Evolutionary conservation across 1,140 invertebrate genomes (phyloP).

Genomic region (Chrysopa pallens): DNA sequence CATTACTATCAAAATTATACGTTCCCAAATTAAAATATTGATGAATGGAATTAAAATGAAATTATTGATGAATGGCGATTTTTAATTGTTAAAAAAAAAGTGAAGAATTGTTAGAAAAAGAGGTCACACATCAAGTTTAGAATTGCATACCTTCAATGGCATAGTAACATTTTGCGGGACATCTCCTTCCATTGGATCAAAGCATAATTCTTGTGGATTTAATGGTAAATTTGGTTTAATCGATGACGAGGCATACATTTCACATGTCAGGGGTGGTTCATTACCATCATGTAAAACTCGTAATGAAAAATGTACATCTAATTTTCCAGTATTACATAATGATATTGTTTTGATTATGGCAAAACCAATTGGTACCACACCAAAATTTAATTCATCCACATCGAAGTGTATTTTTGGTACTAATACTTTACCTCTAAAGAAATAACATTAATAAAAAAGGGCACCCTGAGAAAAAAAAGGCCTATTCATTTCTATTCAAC

Average conservation of each 20-base stretch:
- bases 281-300: slow-evolving; percentile 17
- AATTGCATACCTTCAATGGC: slow-evolving; percentile 16
- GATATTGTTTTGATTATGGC: slow-evolving; percentile 2
- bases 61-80: no score
- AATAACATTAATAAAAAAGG: background rate
- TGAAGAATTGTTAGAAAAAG: no score
- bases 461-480: no score
- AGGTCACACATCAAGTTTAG: no score
- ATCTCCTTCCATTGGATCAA: slow-evolving; percentile 13
- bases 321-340: slow-evolving; percentile 8
- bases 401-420: slow-evolving; percentile 24
- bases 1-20: no score
- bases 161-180: slow-evolving; percentile 11
- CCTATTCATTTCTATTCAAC: no score
- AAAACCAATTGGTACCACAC: slow-evolving; percentile 19
- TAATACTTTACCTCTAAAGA: slow-evolving; percentile 22
- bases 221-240: slow-evolving; percentile 11
- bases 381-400: slow-evolving; percentile 19
- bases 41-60: no score
- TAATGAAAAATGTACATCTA: slow-evolving; percentile 7
- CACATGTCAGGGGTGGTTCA: slow-evolving; percentile 12
- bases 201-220: slow-evolving; percentile 17
- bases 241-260: slow-evolving; percentile 12
- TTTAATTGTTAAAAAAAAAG: no score
- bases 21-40: no score